A percentile compares a stretch with the other conserved stretches of the same genome.
These are phyloP conservation scores for Heterotilapia buettikoferi DNA, from an alignment of 2,113 vertebrate genomes.

Conservation along the genomic window DNA sequence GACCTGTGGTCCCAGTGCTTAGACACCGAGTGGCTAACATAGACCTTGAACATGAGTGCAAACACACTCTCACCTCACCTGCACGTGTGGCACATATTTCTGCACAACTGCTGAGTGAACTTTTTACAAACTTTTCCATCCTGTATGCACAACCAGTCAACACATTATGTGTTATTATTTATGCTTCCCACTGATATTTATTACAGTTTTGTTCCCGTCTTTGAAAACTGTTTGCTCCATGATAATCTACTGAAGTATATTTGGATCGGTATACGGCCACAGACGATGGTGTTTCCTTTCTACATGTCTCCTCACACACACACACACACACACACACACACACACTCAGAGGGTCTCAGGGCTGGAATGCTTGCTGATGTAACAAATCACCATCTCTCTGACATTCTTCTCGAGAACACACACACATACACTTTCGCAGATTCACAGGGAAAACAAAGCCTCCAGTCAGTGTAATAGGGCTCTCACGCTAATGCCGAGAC, in stretches of 20 bases:
- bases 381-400: constrained; percentile 56
- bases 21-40: not conserved
- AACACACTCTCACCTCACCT: not conserved
- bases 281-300: not conserved
- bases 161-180: not conserved
- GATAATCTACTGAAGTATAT: not conserved
- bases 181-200: not conserved
- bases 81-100: not conserved
- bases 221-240: not conserved
- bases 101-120: not conserved
- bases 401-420: constrained; percentile 41
- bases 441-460: constrained; percentile 66
- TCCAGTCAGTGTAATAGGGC: constrained; percentile 63
- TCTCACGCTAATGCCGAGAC: constrained; percentile 68
- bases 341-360: constrained; percentile 12
- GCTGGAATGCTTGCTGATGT: constrained; percentile 57
- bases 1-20: constrained; percentile 8
- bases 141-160: not conserved
- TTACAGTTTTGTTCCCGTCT: not conserved
- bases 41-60: constrained; percentile 25
- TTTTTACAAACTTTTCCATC: not conserved
- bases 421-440: constrained; percentile 9
- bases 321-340: not conserved
- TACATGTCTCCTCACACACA: not conserved
- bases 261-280: not conserved